These are phyloP conservation scores for Drosophila sordidula DNA, from an alignment of 2,888 invertebrate species.

Conservation along the genomic window DNA sequence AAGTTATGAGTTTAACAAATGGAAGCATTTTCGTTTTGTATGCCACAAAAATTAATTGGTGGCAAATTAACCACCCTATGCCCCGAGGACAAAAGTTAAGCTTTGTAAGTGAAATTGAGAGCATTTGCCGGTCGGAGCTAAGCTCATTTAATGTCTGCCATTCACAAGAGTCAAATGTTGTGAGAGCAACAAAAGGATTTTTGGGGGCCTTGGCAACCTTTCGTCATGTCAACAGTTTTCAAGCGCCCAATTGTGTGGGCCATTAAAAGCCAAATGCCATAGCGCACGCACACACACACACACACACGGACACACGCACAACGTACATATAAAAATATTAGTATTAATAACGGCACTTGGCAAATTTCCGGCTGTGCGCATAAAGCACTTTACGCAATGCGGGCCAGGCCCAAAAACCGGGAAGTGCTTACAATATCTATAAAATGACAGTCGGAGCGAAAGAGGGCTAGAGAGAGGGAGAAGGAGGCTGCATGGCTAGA, in stretches of 20 bases:
- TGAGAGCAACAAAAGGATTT: conserved; percentile 17
- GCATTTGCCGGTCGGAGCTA: conserved; percentile 7
- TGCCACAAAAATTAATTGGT: conserved; percentile 7
- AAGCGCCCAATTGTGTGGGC: conserved; percentile 46
- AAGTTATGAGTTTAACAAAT: neutral
- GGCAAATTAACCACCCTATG: neutral
- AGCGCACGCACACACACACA: conserved; percentile 9
- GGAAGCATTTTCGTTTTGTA: neutral
- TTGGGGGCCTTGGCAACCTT: conserved; percentile 33
- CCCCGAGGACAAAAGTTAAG: conserved; percentile 5
- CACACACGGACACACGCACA: neutral
- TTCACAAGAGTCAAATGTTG: conserved; percentile 32
- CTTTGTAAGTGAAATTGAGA: conserved; percentile 10
- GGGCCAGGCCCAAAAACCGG: conserved; percentile 17
- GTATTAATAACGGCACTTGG: conserved; percentile 67
- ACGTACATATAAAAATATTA: conserved; percentile 47
- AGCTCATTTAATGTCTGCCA: conserved; percentile 20
- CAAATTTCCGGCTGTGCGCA: conserved; percentile 51
- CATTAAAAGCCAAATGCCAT: conserved; percentile 50
- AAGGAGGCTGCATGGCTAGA: neutral
- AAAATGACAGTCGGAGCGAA: conserved; percentile 8
- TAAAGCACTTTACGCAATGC: conserved; percentile 52
- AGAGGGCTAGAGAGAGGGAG: neutral
- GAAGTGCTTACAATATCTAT: conserved; percentile 42
- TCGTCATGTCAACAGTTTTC: conserved; percentile 42